These are phyloP conservation scores for Corythucha ciliata DNA, from an alignment of 2,888 invertebrate species.

Conservation along the genomic window DNA sequence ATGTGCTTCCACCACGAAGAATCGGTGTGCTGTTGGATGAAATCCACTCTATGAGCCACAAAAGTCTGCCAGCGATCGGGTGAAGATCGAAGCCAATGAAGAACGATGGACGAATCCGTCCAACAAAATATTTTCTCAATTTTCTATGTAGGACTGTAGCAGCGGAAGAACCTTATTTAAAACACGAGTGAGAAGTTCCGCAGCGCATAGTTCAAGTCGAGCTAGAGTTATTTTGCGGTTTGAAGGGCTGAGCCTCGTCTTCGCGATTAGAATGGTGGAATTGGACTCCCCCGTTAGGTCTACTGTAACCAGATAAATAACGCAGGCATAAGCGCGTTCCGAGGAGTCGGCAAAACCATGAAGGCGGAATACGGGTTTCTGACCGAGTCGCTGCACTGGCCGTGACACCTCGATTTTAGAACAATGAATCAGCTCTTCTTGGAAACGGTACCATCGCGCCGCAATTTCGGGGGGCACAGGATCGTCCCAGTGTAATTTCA, in stretches of 20 bases:
- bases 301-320: conserved; percentile 18
- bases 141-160: background rate
- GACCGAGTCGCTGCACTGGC: background rate
- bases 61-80: conserved; percentile 19
- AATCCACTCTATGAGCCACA: conserved; percentile 16
- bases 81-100: conserved; percentile 3
- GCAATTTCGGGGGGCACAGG: too few species aligned
- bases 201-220: conserved; percentile 27
- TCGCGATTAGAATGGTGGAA: conserved; percentile 15
- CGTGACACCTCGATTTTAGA: background rate
- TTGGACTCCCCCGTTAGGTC: background rate
- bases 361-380: background rate
- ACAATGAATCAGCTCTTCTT: too few species aligned
- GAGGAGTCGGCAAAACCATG: conserved; percentile 27
- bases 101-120: conserved; percentile 9
- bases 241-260: conserved; percentile 27
- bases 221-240: conserved; percentile 24
- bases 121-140: background rate
- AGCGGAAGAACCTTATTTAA: background rate
- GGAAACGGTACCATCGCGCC: too few species aligned
- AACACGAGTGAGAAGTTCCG: conserved; percentile 14
- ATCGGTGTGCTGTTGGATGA: too few species aligned
- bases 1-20: too few species aligned
- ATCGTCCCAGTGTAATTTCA: too few species aligned
- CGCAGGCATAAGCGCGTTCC: conserved; percentile 22